Evolutionary conservation across 2,797 vertebrate species (phyloP).

Genomic region (Leptoclinus maculatus): DNA sequence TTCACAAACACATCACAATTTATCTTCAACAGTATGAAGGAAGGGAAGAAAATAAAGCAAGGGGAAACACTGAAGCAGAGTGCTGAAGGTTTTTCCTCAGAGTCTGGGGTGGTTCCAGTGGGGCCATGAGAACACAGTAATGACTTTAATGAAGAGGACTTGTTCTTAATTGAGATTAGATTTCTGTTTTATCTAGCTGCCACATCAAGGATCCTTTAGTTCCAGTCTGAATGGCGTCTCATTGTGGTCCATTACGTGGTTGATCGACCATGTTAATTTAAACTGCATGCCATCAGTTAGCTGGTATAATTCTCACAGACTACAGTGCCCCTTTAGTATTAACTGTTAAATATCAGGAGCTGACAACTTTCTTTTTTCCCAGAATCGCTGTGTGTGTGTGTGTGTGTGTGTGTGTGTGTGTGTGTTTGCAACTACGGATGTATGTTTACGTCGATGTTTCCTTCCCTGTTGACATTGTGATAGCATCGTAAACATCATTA

Average conservation of each 20-base stretch:
- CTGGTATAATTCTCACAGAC: slow-evolving; percentile 66
- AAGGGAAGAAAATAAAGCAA: slow-evolving; percentile 4
- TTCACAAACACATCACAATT: slow-evolving; percentile 27
- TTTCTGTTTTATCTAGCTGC: slow-evolving; percentile 81
- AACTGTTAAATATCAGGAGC: slow-evolving; percentile 31
- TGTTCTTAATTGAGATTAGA: slow-evolving; percentile 82
- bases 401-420: neutral
- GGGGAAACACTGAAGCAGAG: slow-evolving; percentile 18
- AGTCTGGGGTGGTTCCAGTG: slow-evolving; percentile 31
- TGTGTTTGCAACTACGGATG: neutral
- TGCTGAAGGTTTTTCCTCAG: slow-evolving; percentile 16
- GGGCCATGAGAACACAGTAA: slow-evolving; percentile 54
- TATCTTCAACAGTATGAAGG: slow-evolving; percentile 8
- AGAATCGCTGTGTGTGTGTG: neutral
- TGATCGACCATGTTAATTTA: slow-evolving; percentile 81
- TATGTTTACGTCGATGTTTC: slow-evolving; percentile 5
- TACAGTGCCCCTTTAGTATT: slow-evolving; percentile 46
- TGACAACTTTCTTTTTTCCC: neutral
- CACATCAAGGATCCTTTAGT: slow-evolving; percentile 82
- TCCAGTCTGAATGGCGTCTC: slow-evolving; percentile 78
- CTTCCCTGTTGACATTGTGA: neutral
- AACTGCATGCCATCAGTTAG: slow-evolving; percentile 78
- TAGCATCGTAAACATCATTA: neutral
- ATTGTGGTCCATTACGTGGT: slow-evolving; percentile 79
- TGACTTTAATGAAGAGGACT: slow-evolving; percentile 71